Evolutionary conservation across 2,888 invertebrate genomes (phyloP), one percentile per base, ranked within the genome.

Genomic region (Nephrotoma guestfalica): DNA sequence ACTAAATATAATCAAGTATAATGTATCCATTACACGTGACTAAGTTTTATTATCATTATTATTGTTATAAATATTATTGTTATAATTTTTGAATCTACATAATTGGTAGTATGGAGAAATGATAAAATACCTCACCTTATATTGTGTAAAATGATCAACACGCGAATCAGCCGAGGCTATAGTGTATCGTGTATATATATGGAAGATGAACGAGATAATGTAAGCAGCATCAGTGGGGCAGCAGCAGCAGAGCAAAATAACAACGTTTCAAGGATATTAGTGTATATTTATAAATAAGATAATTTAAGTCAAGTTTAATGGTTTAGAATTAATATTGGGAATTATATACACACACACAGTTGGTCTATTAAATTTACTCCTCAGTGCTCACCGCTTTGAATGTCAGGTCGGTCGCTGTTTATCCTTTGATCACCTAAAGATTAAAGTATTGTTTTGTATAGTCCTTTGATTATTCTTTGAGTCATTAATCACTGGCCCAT

Each of bases 1-100:
- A 86, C 87, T 86, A 86, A 41, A 85, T 57, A 86, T 86, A 86
- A 41, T 86, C 85, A 86, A 57, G 86, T 86, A 84, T 41, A 42
- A 84, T 84, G 11, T 87, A 87, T 86, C 86, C 86, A 87, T 43
- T 87, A 87, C 87, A 87, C 87, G 87, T 87, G 87, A 86, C 87
- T 41, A 9, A 40, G 11, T 84, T 41, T 84, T 41, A 41, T 83
- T n/a, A 71, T 71, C 30, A 71, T 71, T 30, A 71, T 30, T 11
- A 43, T 47, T 13, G n/a, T 47, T 47, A 47, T 13, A 9, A 47
- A 47, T 30, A 71, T 71, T 30, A 30, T 30, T 30, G 30, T 30
- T 30, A 3, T 30, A 30, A 6, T 30, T 71, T 71, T 30, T 71
- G n/a, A 51, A 51, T 30, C 30, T 30, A 30, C 30, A 30, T 51